Base-by-base conservation (phyloP, 35 echinoderm and acorn worm genomes). In the Hemicentrotus pulcherrimus region DNA sequence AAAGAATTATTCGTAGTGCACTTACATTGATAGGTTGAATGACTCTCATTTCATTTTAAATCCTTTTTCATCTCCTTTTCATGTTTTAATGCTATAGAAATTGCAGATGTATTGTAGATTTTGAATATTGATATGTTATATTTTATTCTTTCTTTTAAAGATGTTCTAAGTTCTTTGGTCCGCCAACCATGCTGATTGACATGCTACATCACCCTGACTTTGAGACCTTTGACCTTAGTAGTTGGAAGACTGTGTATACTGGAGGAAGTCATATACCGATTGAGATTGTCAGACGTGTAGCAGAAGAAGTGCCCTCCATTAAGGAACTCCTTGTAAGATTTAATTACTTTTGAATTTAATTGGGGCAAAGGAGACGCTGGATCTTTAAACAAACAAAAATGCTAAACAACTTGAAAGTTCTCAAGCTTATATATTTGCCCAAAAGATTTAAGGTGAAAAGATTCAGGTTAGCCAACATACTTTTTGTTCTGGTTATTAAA, bases 201-300 rank as follows among this genome's bases (percentile, higher is more conserved):
- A 93, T 93, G 91, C 31, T 93, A 93, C 91, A 93, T 93, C 91
- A 55, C n/a, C 91, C 91, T 58, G 46, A 93, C 32, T 58, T 93
- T 31, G n/a, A 6, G 48, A 93, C 91, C 48, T 93, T 93, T 58
- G 91, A 93, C 91, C 48, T 93, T 2, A 93, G 91, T 48, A 93
- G 46, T 58, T 93, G 45, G 46, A 15, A 31, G 45, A 46, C 30
- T 58, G 48, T 58, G 32, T 47, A 46, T 31, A 50, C 91, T 16
- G 91, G 91, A 18, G 91, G 91, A 28, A 93, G 91, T 31, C 46
- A 46, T 32, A 9, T 93, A 58, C 91, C 91, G 11, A 58, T 46
- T 46, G 48, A 47, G 88, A 33, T 90, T 18, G 13, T 47, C 32
- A 47, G 46, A 45, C 32, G 46, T 15, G 2, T 90, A 15, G 32